Evolutionary conservation across 2,888 invertebrate genomes (phyloP).

Genomic region (Hirtodrosophila alboralis): DNA sequence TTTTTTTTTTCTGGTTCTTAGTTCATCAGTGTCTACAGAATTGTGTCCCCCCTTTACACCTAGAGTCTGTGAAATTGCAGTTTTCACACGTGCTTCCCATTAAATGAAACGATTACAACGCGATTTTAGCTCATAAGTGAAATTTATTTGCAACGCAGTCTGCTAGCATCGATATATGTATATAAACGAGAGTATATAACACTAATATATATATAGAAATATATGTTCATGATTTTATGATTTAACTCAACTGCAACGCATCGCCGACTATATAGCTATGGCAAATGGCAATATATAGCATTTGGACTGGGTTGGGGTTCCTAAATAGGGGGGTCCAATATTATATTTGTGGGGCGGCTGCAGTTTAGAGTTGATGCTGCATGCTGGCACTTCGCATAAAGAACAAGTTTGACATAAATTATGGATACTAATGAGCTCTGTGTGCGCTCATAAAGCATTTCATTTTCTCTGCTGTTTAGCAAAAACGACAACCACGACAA

Average conservation of each 20-base stretch:
- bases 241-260: conserved; percentile 54
- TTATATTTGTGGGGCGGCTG: conserved; percentile 51
- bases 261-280: conserved; percentile 21
- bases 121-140: conserved; percentile 77
- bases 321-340: not conserved
- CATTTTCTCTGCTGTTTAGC: conserved; percentile 47
- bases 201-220: conserved; percentile 21
- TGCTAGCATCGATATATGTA: conserved; percentile 19
- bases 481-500: not conserved
- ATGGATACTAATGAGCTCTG: conserved; percentile 75
- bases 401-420: conserved; percentile 79
- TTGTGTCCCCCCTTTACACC: conserved; percentile 2
- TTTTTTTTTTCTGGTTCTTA: conserved; percentile 4
- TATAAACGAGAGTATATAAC: conserved; percentile 15
- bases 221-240: conserved; percentile 61
- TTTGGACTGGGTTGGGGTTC: not conserved
- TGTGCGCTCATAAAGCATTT: conserved; percentile 69
- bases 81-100: conserved; percentile 83
- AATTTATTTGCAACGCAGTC: conserved; percentile 76
- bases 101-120: conserved; percentile 80
- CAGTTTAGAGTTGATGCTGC: conserved; percentile 22
- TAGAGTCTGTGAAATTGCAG: conserved; percentile 61
- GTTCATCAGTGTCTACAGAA: conserved; percentile 3
- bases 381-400: conserved; percentile 66
- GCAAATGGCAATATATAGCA: conserved; percentile 7